Base-by-base conservation (phyloP, 2,797 vertebrate genomes). In the Chiropotes sagulatus region DNA sequence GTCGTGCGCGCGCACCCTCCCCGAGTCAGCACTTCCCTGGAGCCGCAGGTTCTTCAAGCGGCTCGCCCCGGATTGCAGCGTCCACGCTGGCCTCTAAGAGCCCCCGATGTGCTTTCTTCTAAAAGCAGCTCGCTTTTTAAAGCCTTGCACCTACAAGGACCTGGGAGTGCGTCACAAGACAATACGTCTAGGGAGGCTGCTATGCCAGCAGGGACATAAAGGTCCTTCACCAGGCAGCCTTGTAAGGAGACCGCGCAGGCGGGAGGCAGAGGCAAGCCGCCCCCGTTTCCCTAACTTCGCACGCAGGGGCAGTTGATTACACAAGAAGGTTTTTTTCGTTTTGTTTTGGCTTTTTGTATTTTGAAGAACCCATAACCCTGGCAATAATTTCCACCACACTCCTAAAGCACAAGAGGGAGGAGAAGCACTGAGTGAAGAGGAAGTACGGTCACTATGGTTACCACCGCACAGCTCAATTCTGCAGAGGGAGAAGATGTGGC, bases 371-470 rank as follows among this genome's bases (percentile, higher is more conserved):
- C 64, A 50, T 50, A 78, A 88, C 20, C 22, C 52, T 41, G 75
- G 50, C 67, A 72, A 14, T 58, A 26, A 67, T 67, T 85, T 33
- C 76, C 93, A 81, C 54, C 44, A 54, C 84, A 46, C 67, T 73
- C 48, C 54, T 26, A 94, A 93, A 70, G 36, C 28, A 78, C 87
- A 20, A 17, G 50, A 30, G 15, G 20, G 11, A 15, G 61, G 72
- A 4, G 4, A 52, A 82, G 44, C 78, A 80, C 83, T 39, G 76
- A 70, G 67, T n/a, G 36, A 61, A 50, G n/a, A 81, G 84, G 10
- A 73, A 72, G 54, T 7, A 75, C 28, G 28, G 88, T 96, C 94
- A 30, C 93, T 82, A 44, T 88, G 96, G 96, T 81, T 50, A 97
- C 96, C 88, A n/a, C 52, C 46, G 30, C 36, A 76, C 12, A 46